Conservation (phyloP, 1,140 invertebrate species). For the Aphaenogaster floridana region DNA sequence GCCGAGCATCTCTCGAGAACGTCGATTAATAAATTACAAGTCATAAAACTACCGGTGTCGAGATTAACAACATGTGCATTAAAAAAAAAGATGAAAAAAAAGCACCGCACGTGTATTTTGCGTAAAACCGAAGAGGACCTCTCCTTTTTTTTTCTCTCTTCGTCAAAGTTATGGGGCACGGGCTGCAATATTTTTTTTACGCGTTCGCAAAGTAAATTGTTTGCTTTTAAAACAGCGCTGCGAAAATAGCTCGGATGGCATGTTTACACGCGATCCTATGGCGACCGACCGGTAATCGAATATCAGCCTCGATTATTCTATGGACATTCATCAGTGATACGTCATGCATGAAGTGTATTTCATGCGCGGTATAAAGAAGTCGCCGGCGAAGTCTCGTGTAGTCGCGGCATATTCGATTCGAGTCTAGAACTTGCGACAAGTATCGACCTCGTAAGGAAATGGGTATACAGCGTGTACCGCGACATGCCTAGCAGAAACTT, state of each 20-base stretch:
- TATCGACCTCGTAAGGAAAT: conserved; percentile 25
- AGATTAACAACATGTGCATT: background rate
- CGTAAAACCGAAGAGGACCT: background rate
- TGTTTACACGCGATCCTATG: conserved; percentile 41
- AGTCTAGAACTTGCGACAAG: conserved; percentile 2
- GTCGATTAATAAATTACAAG: background rate
- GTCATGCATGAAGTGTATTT: conserved; percentile 17
- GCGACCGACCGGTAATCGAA: conserved; percentile 53
- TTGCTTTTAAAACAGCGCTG: conserved; percentile 46
- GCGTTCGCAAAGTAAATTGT: conserved; percentile 50
- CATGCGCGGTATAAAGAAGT: conserved; percentile 17
- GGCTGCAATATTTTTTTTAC: conserved; percentile 15
- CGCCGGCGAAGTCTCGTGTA: background rate
- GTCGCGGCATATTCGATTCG: conserved; percentile 9
- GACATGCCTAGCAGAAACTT: background rate
- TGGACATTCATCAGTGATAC: conserved; percentile 13
- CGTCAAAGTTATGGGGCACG: conserved; percentile 14
- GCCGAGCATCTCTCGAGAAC: background rate
- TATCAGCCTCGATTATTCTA: conserved; percentile 24
- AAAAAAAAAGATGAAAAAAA: background rate
- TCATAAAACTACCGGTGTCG: background rate
- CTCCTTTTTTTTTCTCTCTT: background rate
- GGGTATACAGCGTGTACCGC: background rate
- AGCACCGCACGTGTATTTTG: background rate
- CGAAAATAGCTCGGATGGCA: conserved; percentile 45